Evolutionary conservation across 2,888 invertebrate species (phyloP).

Genomic region (Acronicta alni): DNA sequence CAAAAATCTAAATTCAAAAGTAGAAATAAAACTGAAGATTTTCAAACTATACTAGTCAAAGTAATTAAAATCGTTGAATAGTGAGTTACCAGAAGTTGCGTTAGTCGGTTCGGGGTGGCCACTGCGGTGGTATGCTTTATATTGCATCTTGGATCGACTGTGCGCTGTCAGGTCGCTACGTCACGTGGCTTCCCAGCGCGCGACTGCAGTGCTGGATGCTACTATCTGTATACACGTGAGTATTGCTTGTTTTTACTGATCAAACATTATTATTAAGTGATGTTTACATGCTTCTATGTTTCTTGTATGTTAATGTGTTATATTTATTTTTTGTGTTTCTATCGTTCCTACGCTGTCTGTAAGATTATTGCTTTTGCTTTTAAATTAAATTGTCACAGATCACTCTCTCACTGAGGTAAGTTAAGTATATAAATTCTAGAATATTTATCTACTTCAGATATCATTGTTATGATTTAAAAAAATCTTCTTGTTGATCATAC

Average conservation of each 20-base stretch:
- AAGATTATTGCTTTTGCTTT: not conserved
- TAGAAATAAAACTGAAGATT: constrained; percentile 23
- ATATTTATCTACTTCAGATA: too few relatives aligned
- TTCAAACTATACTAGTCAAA: constrained; percentile 79
- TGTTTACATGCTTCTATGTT: constrained; percentile 11
- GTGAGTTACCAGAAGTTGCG: constrained; percentile 80
- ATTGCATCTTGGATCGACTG: constrained; percentile 89
- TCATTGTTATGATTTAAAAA: too few relatives aligned
- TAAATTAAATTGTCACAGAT: not conserved
- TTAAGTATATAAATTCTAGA: too few relatives aligned
- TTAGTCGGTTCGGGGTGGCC: constrained; percentile 75
- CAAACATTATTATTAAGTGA: constrained; percentile 32
- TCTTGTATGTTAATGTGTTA: constrained; percentile 9
- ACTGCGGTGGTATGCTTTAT: constrained; percentile 88
- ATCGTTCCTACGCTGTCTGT: not conserved
- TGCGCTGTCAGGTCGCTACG: constrained; percentile 90
- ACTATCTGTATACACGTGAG: constrained; percentile 92
- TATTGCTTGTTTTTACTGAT: constrained; percentile 62
- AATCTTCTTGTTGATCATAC: too few relatives aligned
- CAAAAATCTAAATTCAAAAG: constrained; percentile 53
- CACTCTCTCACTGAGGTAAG: not conserved
- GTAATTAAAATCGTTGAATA: constrained; percentile 70
- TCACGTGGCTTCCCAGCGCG: constrained; percentile 90
- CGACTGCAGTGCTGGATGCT: constrained; percentile 91
- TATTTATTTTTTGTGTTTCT: constrained; percentile 10